Base-by-base conservation (phyloP, 2,888 invertebrate species). In the Clistopyga incitator region DNA sequence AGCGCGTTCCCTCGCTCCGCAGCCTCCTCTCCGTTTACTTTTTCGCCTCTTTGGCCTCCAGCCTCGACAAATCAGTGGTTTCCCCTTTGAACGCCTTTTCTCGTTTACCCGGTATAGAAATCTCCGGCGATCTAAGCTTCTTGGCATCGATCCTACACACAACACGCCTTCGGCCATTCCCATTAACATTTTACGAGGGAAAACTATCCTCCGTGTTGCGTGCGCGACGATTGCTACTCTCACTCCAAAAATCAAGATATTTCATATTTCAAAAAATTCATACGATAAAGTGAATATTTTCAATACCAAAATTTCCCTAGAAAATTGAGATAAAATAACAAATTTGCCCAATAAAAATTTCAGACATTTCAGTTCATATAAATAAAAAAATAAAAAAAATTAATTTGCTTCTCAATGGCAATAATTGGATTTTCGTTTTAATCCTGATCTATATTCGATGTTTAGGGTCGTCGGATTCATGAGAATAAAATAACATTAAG, bases 31-130 rank as follows among this genome's bases (percentile, higher is more conserved):
- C 80, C 47, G 65, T 78, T 45, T 20, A 50, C 42, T 81, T 82
- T 56, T 71, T 65, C 20, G 50, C 20, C 38, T 59, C 42, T 59
- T 68, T 50, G 61, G 80, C 52, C 71, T 59, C 64, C 54, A 25
- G 67, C 72, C 64, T 79, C 65, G 76, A 77, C 72, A 78, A 84
- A 82, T 84, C 82, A 68, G 71, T 56, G 72, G 61, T 74, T 84
- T 74, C 64, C 80, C 80, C 25, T 25, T 34, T n/a, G 50, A 42
- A 76, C 23, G 42, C 18, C 54, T 18, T 23, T 18, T 74, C 50
- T 65, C 56, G n/a, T n/a, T 61, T 47, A 34, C 65, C 38, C 68
- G 23, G 25, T 47, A 61, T 11, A 47, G 47, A 74, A 29, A 74
- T 74, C 20, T n/a, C 15, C 64, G 45, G 42, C 59, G 56, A 56